Percentiles rank a stretch among this genome's conserved stretches.
phyloP scores from a whole-genome alignment of 2,113 vertebrate genomes.

The Archilochus colubris region DNA sequence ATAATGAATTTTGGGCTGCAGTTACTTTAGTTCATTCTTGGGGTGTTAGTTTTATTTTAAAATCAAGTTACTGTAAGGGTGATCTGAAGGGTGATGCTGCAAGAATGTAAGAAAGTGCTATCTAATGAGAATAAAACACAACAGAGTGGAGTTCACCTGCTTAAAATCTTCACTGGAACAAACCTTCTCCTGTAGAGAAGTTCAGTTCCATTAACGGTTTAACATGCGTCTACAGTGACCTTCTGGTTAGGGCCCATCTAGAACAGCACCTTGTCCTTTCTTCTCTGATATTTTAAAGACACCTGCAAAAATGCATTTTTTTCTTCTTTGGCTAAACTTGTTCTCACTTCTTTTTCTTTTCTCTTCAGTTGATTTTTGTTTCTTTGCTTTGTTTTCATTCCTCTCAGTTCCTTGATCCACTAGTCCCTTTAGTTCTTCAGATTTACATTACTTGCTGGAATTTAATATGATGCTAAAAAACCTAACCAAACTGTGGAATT shows the following conservation, averaged over 20 bases:
- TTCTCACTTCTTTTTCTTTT: background rate
- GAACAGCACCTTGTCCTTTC: background rate
- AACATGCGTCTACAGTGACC: background rate
- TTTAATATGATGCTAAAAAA: background rate
- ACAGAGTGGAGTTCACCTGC: background rate
- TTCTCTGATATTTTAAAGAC: background rate
- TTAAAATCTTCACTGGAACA: background rate
- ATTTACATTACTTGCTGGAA: background rate
- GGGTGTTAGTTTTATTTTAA: background rate
- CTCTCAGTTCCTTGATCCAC: fast-evolving
- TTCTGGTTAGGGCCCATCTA: background rate
- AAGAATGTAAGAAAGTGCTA: background rate
- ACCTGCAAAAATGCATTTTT: background rate
- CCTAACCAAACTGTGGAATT: background rate
- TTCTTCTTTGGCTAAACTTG: background rate
- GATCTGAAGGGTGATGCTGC: background rate
- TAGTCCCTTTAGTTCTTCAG: background rate
- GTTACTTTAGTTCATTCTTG: background rate
- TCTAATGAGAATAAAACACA: background rate
- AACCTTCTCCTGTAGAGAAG: background rate
- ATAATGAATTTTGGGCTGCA: background rate
- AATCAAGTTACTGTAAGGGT: background rate
- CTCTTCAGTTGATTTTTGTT: background rate
- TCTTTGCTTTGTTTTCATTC: background rate
- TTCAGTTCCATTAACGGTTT: background rate